phyloP scores from a whole-genome alignment of 2,113 vertebrate genomes.

The Eptesicus fuscus region DNA sequence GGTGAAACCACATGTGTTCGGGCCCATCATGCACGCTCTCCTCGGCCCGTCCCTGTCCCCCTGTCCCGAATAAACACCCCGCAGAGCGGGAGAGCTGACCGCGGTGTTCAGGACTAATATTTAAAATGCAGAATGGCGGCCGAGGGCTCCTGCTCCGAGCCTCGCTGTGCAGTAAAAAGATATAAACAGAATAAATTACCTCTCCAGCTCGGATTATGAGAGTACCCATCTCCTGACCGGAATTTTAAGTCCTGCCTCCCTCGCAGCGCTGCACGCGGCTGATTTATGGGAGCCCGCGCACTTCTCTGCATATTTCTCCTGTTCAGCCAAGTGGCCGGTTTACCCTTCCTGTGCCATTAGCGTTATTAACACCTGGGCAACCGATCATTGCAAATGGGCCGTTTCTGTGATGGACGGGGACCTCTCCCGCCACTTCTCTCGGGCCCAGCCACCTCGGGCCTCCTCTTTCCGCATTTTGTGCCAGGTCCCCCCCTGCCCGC shows the following conservation, averaged over 20 bases:
- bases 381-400: conserved; percentile 70
- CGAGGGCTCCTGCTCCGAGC: conserved; percentile 38
- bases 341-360: conserved; percentile 81
- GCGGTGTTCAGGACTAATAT: conserved; percentile 75
- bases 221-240: conserved; percentile 81
- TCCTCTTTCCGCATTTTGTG: neutral
- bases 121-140: conserved; percentile 82
- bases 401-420: conserved; percentile 38
- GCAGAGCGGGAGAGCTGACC: conserved; percentile 2
- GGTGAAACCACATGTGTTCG: too few relatives aligned
- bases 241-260: conserved; percentile 83
- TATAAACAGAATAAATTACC: conserved; percentile 86
- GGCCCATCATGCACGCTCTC: fast-evolving
- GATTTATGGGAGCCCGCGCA: conserved; percentile 80
- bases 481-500: neutral
- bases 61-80: neutral
- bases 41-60: neutral
- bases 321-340: conserved; percentile 80
- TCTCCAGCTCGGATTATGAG: conserved; percentile 75
- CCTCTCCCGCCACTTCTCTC: neutral
- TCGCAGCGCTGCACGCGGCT: conserved; percentile 45
- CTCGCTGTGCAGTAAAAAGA: conserved; percentile 80
- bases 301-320: conserved; percentile 81
- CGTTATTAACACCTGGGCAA: conserved; percentile 69
- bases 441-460: neutral